A percentile compares a stretch with the other conserved stretches of the same genome.
These are phyloP conservation scores for Drosophila arawakana DNA, from an alignment of 1,140 invertebrate genomes.

Conservation along the genomic window DNA sequence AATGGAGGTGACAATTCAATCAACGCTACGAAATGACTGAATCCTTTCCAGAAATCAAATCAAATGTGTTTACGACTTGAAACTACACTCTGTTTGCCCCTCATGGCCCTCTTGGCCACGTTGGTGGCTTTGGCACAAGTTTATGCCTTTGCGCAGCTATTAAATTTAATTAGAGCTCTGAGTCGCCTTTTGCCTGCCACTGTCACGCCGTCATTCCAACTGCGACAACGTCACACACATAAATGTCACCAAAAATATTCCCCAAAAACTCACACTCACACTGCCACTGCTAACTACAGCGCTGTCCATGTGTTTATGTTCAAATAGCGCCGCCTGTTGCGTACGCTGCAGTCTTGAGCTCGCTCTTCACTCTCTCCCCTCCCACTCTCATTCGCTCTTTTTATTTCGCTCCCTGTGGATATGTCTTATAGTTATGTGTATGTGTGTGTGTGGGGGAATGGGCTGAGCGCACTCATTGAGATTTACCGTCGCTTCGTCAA, in stretches of 20 bases:
- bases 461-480: constrained; percentile 22
- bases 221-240: constrained; percentile 43
- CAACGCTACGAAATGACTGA: constrained; percentile 63
- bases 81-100: not conserved
- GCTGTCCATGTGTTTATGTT: constrained; percentile 9
- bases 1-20: constrained; percentile 81
- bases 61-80: constrained; percentile 73
- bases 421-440: constrained; percentile 54
- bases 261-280: constrained; percentile 28
- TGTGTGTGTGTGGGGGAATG: constrained; percentile 18
- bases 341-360: constrained; percentile 2
- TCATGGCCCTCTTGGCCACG: constrained; percentile 32
- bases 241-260: constrained; percentile 77
- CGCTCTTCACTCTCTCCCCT: no score
- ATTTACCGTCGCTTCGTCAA: constrained; percentile 39
- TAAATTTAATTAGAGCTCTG: constrained; percentile 83
- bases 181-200: constrained; percentile 47
- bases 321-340: constrained; percentile 45
- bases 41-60: constrained; percentile 81
- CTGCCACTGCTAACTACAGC: not conserved
- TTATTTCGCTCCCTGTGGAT: constrained; percentile 44
- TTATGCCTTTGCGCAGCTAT: constrained; percentile 72
- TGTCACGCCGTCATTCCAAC: constrained; percentile 38
- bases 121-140: constrained; percentile 66
- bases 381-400: constrained; percentile 12